Evolutionary conservation across 2,797 vertebrate genomes (phyloP).

Genomic region (Onychomys torridus): DNA sequence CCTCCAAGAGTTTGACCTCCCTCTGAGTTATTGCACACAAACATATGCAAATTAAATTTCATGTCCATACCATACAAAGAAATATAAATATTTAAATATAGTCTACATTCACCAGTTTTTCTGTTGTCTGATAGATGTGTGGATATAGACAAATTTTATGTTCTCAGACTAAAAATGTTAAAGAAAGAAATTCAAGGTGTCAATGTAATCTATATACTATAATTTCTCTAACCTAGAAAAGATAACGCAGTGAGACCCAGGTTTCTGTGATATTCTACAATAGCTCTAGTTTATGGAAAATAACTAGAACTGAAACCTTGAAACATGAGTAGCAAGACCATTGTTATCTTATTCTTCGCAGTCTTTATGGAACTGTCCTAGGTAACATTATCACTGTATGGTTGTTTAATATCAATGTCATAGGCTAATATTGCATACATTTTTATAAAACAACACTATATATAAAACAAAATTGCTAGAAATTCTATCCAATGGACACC

Average conservation of each 20-base stretch:
- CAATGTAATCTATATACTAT: neutral
- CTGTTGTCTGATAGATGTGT: neutral
- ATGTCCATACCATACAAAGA: neutral
- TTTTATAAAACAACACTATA: neutral
- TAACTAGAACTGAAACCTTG: neutral
- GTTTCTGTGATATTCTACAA: neutral
- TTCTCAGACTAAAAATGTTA: neutral
- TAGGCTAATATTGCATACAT: neutral
- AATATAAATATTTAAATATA: neutral
- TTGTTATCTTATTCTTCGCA: fast-evolving
- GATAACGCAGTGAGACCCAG: neutral
- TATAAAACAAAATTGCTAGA: neutral
- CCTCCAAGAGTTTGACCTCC: neutral
- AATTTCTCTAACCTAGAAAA: neutral
- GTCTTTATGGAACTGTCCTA: neutral
- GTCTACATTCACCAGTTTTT: neutral
- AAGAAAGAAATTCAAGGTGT: neutral
- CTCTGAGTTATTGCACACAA: neutral
- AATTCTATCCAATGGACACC: neutral
- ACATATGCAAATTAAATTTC: neutral
- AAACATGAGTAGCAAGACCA: fast-evolving
- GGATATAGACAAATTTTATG: neutral
- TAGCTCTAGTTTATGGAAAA: neutral
- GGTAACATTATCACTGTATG: neutral
- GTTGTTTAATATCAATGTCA: neutral